Percentiles rank a stretch among this genome's conserved stretches.
These are phyloP conservation scores for Caenorhabditis panamensis DNA, from an alignment of 2,888 invertebrate genomes.

Conservation along the genomic window DNA sequence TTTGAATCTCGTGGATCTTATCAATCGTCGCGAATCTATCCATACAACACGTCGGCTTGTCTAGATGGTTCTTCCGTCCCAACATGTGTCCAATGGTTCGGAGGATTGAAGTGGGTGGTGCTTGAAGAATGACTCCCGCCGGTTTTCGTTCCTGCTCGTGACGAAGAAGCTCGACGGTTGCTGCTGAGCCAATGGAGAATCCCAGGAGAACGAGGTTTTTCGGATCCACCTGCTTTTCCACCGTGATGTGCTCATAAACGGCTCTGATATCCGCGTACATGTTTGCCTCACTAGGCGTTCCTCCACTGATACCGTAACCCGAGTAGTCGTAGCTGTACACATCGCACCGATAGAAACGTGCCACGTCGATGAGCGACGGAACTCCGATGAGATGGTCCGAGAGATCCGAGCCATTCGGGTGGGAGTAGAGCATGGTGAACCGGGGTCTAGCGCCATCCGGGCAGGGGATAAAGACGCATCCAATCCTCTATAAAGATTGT, in stretches of 20 bases:
- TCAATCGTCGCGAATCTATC: constrained; percentile 68
- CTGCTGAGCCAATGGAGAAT: constrained; percentile 74
- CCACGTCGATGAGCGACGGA: constrained; percentile 64
- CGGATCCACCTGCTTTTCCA: constrained; percentile 55
- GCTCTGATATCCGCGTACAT: constrained; percentile 71
- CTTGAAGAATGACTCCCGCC: constrained; percentile 71
- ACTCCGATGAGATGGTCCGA: constrained; percentile 71
- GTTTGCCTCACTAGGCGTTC: constrained; percentile 65
- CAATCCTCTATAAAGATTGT: constrained; percentile 56
- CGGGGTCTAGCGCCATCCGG: constrained; percentile 47
- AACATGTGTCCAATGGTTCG: constrained; percentile 60
- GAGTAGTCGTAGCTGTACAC: constrained; percentile 75
- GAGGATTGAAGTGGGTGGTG: constrained; percentile 70
- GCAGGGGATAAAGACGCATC: constrained; percentile 61
- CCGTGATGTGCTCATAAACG: constrained; percentile 65
- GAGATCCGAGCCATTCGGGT: constrained; percentile 74
- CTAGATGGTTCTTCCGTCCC: constrained; percentile 40
- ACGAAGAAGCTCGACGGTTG: constrained; percentile 53
- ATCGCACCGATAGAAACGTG: constrained; percentile 69
- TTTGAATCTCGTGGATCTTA: constrained; percentile 67
- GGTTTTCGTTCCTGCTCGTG: constrained; percentile 29
- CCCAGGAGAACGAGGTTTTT: constrained; percentile 69
- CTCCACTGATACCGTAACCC: constrained; percentile 74
- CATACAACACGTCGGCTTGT: constrained; percentile 58
- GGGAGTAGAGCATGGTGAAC: constrained; percentile 73